phyloP scores from a whole-genome alignment of 2,888 invertebrate genomes.

The Creontiades dilutus region DNA sequence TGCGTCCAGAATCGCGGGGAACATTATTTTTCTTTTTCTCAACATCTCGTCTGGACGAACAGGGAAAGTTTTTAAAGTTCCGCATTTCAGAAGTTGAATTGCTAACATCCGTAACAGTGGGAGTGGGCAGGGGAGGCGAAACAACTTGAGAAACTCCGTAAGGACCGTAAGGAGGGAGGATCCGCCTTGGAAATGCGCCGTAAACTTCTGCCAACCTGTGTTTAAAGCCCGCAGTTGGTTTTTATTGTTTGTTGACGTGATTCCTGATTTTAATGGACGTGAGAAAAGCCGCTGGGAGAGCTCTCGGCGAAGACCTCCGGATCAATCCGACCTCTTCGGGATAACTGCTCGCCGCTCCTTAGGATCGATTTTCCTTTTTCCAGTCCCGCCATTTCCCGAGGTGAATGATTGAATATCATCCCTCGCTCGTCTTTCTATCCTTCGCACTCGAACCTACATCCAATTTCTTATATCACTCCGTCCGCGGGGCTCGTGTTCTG shows the following conservation, averaged over 20 bases:
- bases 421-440: background rate
- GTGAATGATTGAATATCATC: constrained; percentile 16
- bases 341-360: background rate
- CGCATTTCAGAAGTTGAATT: constrained; percentile 28
- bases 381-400: background rate
- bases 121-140: background rate
- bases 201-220: constrained; percentile 32
- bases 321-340: background rate
- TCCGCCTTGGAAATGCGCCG: background rate
- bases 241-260: constrained; percentile 39
- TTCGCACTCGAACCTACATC: constrained; percentile 9
- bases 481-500: background rate
- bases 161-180: background rate
- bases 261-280: constrained; percentile 23
- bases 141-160: constrained; percentile 34
- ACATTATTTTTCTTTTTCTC: background rate
- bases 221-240: constrained; percentile 29
- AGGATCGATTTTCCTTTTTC: background rate
- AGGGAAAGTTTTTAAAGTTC: constrained; percentile 10
- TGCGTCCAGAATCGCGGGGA: no score
- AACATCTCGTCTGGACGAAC: background rate
- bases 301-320: background rate
- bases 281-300: background rate
- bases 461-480: background rate
- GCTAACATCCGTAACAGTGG: constrained; percentile 20